phyloP scores from a whole-genome alignment of 2,113 vertebrate genomes.

The Hydrochoerus hydrochaeris region DNA sequence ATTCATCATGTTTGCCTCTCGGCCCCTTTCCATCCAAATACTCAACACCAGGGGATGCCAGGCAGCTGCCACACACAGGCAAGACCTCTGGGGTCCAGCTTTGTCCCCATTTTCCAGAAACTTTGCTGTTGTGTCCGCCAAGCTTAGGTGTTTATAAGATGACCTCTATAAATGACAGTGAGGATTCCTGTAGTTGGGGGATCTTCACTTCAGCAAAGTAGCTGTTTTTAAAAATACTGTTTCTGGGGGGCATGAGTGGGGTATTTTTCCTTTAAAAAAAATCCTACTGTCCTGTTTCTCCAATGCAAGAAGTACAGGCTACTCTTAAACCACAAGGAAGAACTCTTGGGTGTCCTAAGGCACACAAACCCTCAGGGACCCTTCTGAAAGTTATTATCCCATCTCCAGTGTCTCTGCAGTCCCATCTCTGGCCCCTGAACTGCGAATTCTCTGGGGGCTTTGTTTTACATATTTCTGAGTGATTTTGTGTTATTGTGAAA shows the following conservation, averaged over 20 bases:
- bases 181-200: background rate
- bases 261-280: background rate
- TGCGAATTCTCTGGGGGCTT: background rate
- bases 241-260: background rate
- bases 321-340: background rate
- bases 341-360: background rate
- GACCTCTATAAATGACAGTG: background rate
- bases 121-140: background rate
- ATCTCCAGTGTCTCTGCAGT: background rate
- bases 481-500: background rate
- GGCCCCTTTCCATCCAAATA: background rate
- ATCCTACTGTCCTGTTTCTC: background rate
- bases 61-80: background rate
- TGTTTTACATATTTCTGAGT: background rate
- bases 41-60: conserved; percentile 62
- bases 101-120: conserved; percentile 37
- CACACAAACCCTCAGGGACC: background rate
- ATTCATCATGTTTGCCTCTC: background rate
- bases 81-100: background rate
- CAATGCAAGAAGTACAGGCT: background rate
- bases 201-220: background rate
- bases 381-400: background rate
- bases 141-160: background rate
- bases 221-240: background rate
- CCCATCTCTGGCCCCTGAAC: background rate